Percentiles rank a stretch among this genome's conserved stretches.
Evolutionary conservation across 2,888 invertebrate species (phyloP).

Genomic region (Steromphala cineraria): DNA sequence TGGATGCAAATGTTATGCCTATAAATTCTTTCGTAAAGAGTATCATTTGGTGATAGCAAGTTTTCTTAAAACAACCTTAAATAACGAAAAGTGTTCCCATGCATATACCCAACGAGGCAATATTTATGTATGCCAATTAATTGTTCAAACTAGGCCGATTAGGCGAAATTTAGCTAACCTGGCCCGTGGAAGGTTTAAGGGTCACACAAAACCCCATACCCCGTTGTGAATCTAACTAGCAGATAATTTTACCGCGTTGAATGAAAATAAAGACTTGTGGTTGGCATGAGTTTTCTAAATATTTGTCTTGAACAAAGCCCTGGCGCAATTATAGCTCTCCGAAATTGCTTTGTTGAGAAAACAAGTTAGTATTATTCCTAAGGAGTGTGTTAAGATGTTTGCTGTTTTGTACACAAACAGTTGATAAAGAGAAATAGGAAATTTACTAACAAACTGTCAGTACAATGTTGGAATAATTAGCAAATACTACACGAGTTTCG

Average conservation of each 20-base stretch:
- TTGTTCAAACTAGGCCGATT: neutral
- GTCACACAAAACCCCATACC: neutral
- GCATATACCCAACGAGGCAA: too few relatives aligned
- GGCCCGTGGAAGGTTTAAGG: neutral
- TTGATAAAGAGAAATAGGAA: too few relatives aligned
- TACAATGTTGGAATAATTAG: too few relatives aligned
- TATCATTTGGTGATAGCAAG: neutral
- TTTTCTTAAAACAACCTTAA: neutral
- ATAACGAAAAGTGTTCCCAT: neutral
- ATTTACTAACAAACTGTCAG: too few relatives aligned
- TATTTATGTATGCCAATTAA: neutral
- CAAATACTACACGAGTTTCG: too few relatives aligned
- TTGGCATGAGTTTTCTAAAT: slow-evolving; percentile 4
- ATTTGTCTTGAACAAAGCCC: neutral
- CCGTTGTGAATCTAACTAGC: neutral
- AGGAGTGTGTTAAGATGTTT: too few relatives aligned
- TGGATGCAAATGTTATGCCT: neutral
- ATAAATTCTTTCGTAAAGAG: neutral
- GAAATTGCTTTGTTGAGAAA: neutral
- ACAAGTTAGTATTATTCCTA: neutral
- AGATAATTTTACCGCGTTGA: slow-evolving; percentile 14
- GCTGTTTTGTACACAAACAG: too few relatives aligned
- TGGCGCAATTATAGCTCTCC: neutral
- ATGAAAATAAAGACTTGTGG: slow-evolving; percentile 15
- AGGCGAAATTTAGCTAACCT: slow-evolving; percentile 13